Base-by-base conservation (phyloP, 2,797 vertebrate species). In the Etheostoma perlongum region DNA sequence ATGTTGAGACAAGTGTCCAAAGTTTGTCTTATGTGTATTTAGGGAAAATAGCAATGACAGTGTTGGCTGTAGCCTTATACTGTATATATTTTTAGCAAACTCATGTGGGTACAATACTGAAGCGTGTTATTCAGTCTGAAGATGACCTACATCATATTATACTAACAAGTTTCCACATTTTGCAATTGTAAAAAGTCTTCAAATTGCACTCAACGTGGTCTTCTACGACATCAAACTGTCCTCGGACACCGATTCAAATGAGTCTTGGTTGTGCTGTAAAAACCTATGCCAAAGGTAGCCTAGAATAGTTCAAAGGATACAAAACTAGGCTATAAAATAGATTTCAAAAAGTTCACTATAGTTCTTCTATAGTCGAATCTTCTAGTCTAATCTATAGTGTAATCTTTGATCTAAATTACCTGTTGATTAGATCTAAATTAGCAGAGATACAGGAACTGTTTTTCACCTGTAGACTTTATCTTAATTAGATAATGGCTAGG, bases 401-500 rank as follows among this genome's bases (percentile, higher is more conserved):
- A 4, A 78, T 80, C 59, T 6, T 30, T 30, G 30, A 30, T 30
- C 30, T 78, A 60, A 62, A 72, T 49, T 0, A 52, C 21, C 23
- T 63, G 25, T 59, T 68, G 48, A 65, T 67, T 21, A 48, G 10
- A 64, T 19, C 18, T 52, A 36, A 72, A 73, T 63, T 11, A 55
- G 11, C 36, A 30, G 11, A 53, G 15, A 48, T 40, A 6, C 19
- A 47, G 18, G 8, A 1, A 61, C 58, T 48, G 1, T 30, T 47
- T 55, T 72, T 62, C 5, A 73, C 73, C 10, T 70, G 6, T 30
- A 44, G 18, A 11, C 19, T 64, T 83, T 76, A 94, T 93, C 90
- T 92, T 81, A 93, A 91, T 93, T 85, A 63, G 53, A 77, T 91
- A 55, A 79, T 70, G 58, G 47, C 27, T 1, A 3, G 3, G 9